A percentile compares a stretch with the other conserved stretches of the same genome.
Conservation (phyloP, 2,888 invertebrate genomes). For the Hermaeophaga mercurialis region DNA sequence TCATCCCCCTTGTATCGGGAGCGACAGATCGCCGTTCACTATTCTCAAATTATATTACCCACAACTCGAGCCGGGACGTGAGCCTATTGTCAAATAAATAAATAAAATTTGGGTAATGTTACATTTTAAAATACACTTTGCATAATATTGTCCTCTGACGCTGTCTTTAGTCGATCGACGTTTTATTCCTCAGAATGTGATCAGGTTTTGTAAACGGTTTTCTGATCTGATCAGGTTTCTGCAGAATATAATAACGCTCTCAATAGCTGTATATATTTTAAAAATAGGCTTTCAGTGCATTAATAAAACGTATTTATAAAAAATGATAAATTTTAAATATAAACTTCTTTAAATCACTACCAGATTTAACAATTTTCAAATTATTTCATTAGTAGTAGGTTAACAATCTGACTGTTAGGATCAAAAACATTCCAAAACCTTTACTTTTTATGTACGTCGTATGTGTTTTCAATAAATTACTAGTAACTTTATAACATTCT, state of each 20-base stretch:
- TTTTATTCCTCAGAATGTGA: conserved; percentile 50
- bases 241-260: background rate
- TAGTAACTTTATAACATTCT: no score
- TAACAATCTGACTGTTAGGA: no score
- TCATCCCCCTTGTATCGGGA: conserved; percentile 43
- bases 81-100: conserved; percentile 61
- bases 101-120: conserved; percentile 59
- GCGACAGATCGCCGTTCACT: conserved; percentile 57
- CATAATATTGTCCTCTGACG: conserved; percentile 52
- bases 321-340: no score
- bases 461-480: no score
- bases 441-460: no score
- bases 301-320: no score
- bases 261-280: no score
- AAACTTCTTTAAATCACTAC: no score
- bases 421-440: no score
- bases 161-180: conserved; percentile 37
- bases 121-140: conserved; percentile 59
- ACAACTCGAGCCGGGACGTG: conserved; percentile 56
- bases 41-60: conserved; percentile 59
- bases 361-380: no score
- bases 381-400: no score
- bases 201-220: conserved; percentile 46
- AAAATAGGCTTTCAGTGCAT: no score
- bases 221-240: conserved; percentile 7